Evolutionary conservation across 2,888 invertebrate species (phyloP).

Genomic region (Ectemnius lituratus): DNA sequence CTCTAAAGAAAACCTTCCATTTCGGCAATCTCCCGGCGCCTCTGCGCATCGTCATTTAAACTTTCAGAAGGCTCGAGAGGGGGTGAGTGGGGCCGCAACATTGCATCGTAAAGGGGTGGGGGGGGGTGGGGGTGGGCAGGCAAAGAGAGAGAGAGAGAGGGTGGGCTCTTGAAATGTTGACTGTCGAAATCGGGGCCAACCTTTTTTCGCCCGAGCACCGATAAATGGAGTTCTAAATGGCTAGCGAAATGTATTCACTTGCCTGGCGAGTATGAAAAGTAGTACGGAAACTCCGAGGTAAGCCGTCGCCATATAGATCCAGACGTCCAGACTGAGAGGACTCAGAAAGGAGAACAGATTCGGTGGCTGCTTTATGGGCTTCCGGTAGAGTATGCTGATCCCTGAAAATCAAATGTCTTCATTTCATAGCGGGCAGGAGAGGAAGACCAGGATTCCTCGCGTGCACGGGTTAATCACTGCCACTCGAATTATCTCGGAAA

Average conservation of each 20-base stretch:
- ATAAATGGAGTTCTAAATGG: too few relatives aligned
- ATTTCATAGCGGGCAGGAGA: conserved; percentile 9
- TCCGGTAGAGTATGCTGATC: conserved; percentile 80
- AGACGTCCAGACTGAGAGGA: conserved; percentile 82
- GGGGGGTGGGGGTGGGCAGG: too few relatives aligned
- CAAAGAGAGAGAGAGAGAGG: too few relatives aligned
- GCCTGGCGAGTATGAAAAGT: conserved; percentile 82
- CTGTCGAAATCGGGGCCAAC: too few relatives aligned
- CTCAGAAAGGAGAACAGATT: conserved; percentile 85
- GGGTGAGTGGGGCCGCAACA: too few relatives aligned
- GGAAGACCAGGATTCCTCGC: too few relatives aligned
- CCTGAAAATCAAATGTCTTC: conserved; percentile 74
- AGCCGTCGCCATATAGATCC: conserved; percentile 84
- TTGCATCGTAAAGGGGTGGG: too few relatives aligned
- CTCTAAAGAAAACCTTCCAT: conserved; percentile 50
- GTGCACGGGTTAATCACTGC: too few relatives aligned
- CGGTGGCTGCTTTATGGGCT: conserved; percentile 82
- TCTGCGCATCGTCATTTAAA: conserved; percentile 6
- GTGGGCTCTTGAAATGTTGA: too few relatives aligned
- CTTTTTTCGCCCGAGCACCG: too few relatives aligned
- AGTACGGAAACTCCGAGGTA: conserved; percentile 83
- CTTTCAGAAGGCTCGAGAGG: too few relatives aligned
- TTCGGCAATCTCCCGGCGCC: conserved; percentile 14
- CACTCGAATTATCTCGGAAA: too few relatives aligned
- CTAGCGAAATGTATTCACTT: conserved; percentile 63